phyloP scores from a whole-genome alignment of 1,140 invertebrate genomes.

The Cotesia glomerata region DNA sequence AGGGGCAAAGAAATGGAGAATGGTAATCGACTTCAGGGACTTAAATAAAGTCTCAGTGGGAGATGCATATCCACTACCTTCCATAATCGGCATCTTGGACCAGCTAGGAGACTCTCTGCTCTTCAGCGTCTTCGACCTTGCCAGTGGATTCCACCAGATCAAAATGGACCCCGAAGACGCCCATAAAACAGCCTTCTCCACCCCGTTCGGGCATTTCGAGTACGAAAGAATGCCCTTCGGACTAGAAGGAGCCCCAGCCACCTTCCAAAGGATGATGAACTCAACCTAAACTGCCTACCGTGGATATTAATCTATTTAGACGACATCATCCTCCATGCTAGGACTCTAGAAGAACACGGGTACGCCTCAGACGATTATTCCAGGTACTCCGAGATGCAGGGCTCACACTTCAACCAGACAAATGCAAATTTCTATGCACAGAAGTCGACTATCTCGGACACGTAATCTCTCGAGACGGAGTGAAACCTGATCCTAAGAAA shows the following conservation, averaged over 20 bases:
- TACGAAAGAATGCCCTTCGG: constrained; percentile 14
- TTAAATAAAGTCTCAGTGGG: constrained; percentile 17
- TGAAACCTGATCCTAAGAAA: background rate
- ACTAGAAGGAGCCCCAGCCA: constrained; percentile 1
- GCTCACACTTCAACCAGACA: constrained; percentile 11
- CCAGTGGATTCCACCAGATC: constrained; percentile 16
- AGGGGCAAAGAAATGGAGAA: constrained; percentile 13
- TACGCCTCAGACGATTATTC: background rate
- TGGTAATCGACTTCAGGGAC: constrained; percentile 9
- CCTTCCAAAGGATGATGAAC: constrained; percentile 24
- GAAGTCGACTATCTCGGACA: constrained; percentile 46
- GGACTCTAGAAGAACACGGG: background rate
- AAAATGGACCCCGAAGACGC: background rate
- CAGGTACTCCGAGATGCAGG: background rate
- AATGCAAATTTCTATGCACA: constrained; percentile 13
- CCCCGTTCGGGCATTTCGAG: constrained; percentile 5
- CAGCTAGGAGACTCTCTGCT: constrained; percentile 11
- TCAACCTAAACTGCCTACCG: background rate
- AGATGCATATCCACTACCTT: constrained; percentile 15
- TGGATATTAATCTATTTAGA: constrained; percentile 39
- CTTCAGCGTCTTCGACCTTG: constrained; percentile 10
- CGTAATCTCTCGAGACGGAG: background rate
- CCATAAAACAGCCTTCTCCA: constrained; percentile 15
- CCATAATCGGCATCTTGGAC: constrained; percentile 10
- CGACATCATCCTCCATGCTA: constrained; percentile 11